Percentiles rank a stretch among this genome's conserved stretches.
Evolutionary conservation across 2,888 invertebrate genomes (phyloP).

Genomic region (Tetranychus piercei): DNA sequence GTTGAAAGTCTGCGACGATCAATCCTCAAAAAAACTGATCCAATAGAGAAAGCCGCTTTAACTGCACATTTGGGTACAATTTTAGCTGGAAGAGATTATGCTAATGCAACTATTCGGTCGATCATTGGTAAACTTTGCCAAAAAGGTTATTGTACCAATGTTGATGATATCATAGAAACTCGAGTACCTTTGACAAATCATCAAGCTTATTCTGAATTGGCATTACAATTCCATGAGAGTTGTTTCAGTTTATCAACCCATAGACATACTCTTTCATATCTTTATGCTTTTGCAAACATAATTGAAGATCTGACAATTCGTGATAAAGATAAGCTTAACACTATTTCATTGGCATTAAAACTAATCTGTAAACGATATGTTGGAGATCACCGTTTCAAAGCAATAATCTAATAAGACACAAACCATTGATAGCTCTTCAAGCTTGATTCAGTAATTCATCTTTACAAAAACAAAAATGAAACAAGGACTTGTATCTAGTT

Average conservation of each 20-base stretch:
- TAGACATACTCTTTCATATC: neutral
- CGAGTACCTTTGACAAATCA: neutral
- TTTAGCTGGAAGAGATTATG: neutral
- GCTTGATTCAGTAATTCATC: no score
- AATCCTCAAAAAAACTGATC: neutral
- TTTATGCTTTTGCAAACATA: neutral
- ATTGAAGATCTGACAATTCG: neutral
- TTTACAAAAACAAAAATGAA: no score
- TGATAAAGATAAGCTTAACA: no score
- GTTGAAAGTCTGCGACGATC: conserved; percentile 14
- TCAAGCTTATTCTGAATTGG: neutral
- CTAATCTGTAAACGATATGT: no score
- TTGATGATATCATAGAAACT: neutral
- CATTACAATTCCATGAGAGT: neutral
- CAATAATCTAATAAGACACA: no score
- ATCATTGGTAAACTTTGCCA: neutral
- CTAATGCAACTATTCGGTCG: neutral
- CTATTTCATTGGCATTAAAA: no score
- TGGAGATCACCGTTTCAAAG: no score
- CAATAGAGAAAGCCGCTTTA: neutral
- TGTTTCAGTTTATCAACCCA: neutral
- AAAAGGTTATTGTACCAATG: neutral
- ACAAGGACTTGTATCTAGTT: no score
- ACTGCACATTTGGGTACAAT: neutral
- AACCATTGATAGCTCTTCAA: no score